Evolutionary conservation across 2,113 vertebrate genomes (phyloP).

Genomic region (Herpailurus yagouaroundi): DNA sequence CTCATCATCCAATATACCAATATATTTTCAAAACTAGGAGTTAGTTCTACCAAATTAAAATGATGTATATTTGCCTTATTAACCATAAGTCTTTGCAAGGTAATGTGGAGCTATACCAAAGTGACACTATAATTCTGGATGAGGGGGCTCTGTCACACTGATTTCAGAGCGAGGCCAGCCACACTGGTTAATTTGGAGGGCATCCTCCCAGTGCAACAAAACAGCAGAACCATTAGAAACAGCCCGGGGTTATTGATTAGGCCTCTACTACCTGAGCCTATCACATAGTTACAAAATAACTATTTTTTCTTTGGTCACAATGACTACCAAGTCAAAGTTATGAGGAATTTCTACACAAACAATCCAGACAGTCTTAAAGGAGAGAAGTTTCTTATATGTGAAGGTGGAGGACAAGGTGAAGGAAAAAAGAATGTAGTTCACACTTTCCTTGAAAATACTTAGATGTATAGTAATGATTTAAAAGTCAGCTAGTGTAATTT

Average conservation of each 20-base stretch:
- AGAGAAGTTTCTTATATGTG: not conserved
- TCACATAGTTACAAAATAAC: not conserved
- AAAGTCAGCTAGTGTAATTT: not conserved
- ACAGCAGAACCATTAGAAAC: not conserved
- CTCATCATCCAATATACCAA: not conserved
- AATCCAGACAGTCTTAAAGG: not conserved
- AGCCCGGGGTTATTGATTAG: not conserved
- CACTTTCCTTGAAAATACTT: not conserved
- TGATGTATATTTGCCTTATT: not conserved
- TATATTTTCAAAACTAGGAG: not conserved
- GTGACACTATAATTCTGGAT: not conserved
- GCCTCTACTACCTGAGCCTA: not conserved
- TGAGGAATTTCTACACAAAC: slow-evolving; percentile 10
- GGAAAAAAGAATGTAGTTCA: not conserved
- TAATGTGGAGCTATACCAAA: not conserved
- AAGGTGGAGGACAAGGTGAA: not conserved
- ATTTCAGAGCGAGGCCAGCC: not conserved
- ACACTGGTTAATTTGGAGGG: not conserved
- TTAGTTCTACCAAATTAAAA: not conserved
- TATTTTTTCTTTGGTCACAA: not conserved
- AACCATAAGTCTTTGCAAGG: not conserved
- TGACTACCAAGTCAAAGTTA: not conserved
- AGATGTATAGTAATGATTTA: not conserved
- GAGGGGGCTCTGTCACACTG: not conserved
- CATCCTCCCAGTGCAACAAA: not conserved